Conservation (phyloP, 2,113 vertebrate genomes). For the Xiphorhynchus elegans region DNA sequence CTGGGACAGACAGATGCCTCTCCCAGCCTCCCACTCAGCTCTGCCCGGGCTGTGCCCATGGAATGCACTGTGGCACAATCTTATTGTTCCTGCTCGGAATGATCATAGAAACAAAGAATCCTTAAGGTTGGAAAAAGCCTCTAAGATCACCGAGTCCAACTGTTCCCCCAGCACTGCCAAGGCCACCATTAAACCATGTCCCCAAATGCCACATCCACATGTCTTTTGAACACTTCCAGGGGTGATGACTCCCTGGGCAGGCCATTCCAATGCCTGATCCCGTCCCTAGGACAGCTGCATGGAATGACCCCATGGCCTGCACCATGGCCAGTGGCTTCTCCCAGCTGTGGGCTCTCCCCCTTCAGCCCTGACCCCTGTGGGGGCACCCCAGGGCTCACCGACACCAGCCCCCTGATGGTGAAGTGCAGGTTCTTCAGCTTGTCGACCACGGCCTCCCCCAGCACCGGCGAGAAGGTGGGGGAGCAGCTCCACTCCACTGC, state of each 20-base stretch:
- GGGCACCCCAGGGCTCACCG: slow-evolving; percentile 71
- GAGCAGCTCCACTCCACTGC: slow-evolving; percentile 88
- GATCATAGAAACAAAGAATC: not conserved
- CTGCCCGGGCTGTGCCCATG: not conserved
- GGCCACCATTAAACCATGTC: not conserved
- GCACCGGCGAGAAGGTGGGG: slow-evolving; percentile 74
- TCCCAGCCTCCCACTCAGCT: not conserved
- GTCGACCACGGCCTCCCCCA: slow-evolving; percentile 83
- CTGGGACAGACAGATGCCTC: not conserved
- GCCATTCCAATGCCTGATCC: not conserved
- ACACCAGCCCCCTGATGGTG: slow-evolving; percentile 82
- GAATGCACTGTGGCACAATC: rapidly evolving
- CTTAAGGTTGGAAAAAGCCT: not conserved
- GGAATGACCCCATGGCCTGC: rapidly evolving
- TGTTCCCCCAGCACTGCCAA: not conserved
- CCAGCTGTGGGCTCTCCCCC: not conserved
- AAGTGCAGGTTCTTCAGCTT: slow-evolving; percentile 80
- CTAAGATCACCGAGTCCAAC: not conserved
- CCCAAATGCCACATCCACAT: not conserved
- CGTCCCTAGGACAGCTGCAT: rapidly evolving
- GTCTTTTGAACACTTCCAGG: not conserved
- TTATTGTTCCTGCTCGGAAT: not conserved
- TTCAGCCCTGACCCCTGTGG: rapidly evolving
- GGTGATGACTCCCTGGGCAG: not conserved
- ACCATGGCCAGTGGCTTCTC: not conserved